These are phyloP conservation scores for Caenorhabditis afra DNA, from an alignment of 2,888 invertebrate genomes.

Conservation along the genomic window DNA sequence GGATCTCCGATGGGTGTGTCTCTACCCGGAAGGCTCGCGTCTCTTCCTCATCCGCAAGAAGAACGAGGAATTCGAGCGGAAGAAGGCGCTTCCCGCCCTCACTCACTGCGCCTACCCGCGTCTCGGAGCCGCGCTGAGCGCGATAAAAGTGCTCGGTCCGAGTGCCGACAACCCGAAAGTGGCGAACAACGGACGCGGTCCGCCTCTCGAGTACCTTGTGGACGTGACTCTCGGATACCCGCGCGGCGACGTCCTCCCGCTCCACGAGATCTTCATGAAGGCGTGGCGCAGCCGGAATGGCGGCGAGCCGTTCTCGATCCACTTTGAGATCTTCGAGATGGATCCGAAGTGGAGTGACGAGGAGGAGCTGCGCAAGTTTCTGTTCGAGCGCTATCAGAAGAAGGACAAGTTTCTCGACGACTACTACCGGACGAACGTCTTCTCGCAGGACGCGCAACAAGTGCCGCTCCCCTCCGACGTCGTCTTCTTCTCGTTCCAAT, in stretches of 20 bases:
- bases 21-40: conserved; percentile 69
- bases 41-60: conserved; percentile 66
- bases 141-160: conserved; percentile 85
- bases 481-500: conserved; percentile 29
- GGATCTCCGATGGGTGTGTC: conserved; percentile 50
- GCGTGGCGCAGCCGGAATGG: conserved; percentile 10
- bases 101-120: conserved; percentile 91
- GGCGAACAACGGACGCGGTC: conserved; percentile 55
- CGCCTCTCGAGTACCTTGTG: conserved; percentile 70
- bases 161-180: conserved; percentile 17
- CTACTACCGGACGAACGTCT: conserved; percentile 68
- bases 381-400: conserved; percentile 90
- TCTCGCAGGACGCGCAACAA: conserved; percentile 56
- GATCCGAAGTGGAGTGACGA: conserved; percentile 81
- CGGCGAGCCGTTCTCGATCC: conserved; percentile 60
- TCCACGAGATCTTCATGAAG: conserved; percentile 58
- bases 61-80: conserved; percentile 84
- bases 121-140: conserved; percentile 90
- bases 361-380: conserved; percentile 89
- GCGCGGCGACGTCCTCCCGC: conserved; percentile 59
- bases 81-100: conserved; percentile 89
- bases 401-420: conserved; percentile 83
- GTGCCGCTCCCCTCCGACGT: conserved; percentile 23
- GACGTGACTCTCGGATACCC: conserved; percentile 75
- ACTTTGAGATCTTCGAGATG: conserved; percentile 71